Evolutionary conservation across 2,797 vertebrate species (phyloP).

Genomic region (Phataginus tricuspis): DNA sequence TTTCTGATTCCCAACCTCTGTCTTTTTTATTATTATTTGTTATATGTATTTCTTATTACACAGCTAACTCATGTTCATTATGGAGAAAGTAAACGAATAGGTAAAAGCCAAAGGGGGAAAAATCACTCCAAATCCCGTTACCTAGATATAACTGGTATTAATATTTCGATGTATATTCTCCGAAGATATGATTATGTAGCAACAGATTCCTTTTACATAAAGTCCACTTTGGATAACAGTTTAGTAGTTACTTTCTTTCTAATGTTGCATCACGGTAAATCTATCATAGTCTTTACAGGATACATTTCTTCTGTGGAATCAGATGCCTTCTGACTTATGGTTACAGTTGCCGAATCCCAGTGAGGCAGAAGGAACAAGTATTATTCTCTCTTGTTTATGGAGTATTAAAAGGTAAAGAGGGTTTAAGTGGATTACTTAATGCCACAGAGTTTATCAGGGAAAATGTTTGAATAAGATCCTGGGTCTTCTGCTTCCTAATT

Average conservation of each 20-base stretch:
- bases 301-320: not conserved
- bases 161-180: not conserved
- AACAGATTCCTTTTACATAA: not conserved
- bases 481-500: slow-evolving; percentile 57
- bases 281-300: slow-evolving; percentile 32
- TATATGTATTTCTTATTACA: slow-evolving; percentile 1
- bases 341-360: slow-evolving; percentile 38
- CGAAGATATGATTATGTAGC: not conserved
- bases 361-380: slow-evolving; percentile 29
- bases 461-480: slow-evolving; percentile 40
- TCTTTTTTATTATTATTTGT: not conserved
- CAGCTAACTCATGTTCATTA: not conserved
- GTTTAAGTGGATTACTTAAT: slow-evolving; percentile 58
- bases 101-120: not conserved
- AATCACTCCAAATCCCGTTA: not conserved
- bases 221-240: not conserved
- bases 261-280: not conserved
- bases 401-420: slow-evolving; percentile 52
- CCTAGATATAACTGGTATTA: not conserved
- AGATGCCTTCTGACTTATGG: slow-evolving; percentile 49
- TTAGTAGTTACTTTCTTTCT: not conserved
- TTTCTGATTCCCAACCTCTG: not conserved
- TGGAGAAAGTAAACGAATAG: not conserved
- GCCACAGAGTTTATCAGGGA: slow-evolving; percentile 39
- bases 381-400: slow-evolving; percentile 61